Evolutionary conservation across 2,888 invertebrate genomes (phyloP), one percentile per base, ranked within the genome.

Genomic region (Athalia cordata): DNA sequence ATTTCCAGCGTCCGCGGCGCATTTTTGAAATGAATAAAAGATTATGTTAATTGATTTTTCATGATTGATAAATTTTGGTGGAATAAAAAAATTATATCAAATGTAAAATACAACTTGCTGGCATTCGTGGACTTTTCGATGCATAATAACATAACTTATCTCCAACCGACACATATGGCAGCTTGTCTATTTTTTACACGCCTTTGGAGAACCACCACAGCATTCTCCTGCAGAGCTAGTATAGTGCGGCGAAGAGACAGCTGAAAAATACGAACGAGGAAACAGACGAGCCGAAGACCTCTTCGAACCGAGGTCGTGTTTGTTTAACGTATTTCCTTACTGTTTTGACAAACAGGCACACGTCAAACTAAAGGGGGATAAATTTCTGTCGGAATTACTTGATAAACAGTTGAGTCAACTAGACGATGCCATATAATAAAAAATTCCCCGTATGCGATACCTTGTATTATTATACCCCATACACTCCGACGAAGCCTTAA

Each of bases 241-340:
- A 15, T 52, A 45, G 43, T 67, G 50, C n/a, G 8, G 49, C 67
- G 50, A 67, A 65, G 68, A 68, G 52, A 29, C 68, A 49, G 66
- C 47, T n/a, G 15, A 47, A 49, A 13, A 29, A 49, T 13, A 15
- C 66, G 47, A 49, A 61, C 68, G 78, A 75, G 68, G 76, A 80
- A 52, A 77, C 75, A 74, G 67, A 50, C 72, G 50, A 72, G 79
- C 68, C 59, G 74, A 80, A 80, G 77, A 79, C 81, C 78, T 79
- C 74, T 79, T 57, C 57, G 45, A 59, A 59, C 72, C n/a, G 6
- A 47, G 57, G 47, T 59, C 72, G 72, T 72, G 72, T 72, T 67
- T 81, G 80, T 80, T 77, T 70, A 77, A 80, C 81, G 82, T 81
- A 81, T 83, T 84, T 85, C 80, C 80, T 80, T 83, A 80, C 79